Base-by-base conservation (phyloP, 2,113 vertebrate species). In the Poeciliopsis retropinna region DNA sequence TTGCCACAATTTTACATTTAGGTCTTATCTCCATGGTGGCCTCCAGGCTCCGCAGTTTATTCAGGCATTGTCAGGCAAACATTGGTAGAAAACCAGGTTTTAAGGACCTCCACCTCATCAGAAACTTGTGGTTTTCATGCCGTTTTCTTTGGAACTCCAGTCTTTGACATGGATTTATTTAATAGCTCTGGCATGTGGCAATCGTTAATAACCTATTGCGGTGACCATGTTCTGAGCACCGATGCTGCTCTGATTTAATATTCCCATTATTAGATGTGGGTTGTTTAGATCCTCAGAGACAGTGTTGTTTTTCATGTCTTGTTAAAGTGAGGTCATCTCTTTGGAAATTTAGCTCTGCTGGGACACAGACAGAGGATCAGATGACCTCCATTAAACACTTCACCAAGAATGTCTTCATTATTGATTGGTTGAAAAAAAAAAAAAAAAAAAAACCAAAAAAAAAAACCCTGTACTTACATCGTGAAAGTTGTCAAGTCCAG, bases 71-170 rank as follows among this genome's bases (percentile, higher is more conserved):
- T 82, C 81, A 66, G 54, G 62, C 66, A 81, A 76, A 67, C 30
- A 39, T 62, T 77, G 72, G 80, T 70, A 47, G 54, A 13, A 57
- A 62, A 0, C 3, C 95, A 74, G 41, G 34, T 69, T 84, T 75
- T 6, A 32, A 83, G 89, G 74, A 93, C 95, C 83, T 95, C 94
- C 0, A 92, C 67, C 75, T 85, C 82, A 79, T 84, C 82, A 87
- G 79, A 88, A 83, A 86, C 78, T 80, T 75, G 75, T 76, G 77
- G 76, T 82, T 72, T 57, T 64, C 1, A 1, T 73, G 75, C 80
- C 66, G 66, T 83, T 86, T 87, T 80, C 72, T 80, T 69, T 83
- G 81, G 73, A 80, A 70, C 67, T 61, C 81, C 65, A 8, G 31
- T 47, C 67, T 34, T 73, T 65, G 29, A 72, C 54, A 30, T 30